Base-by-base conservation (phyloP, 2,113 vertebrate genomes). In the Atherinomorus stipes region DNA sequence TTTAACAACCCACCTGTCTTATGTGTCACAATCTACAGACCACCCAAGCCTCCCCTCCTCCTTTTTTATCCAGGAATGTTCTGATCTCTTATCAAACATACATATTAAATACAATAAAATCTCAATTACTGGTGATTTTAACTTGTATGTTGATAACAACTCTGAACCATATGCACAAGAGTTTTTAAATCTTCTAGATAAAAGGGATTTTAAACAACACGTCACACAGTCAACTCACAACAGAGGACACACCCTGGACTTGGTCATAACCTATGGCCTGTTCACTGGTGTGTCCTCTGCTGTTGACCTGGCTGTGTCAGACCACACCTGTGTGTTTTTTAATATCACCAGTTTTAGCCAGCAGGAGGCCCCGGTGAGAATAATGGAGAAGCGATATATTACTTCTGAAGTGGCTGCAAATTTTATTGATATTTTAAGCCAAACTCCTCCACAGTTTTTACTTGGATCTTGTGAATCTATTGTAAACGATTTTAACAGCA, bases 291-390 rank as follows among this genome's bases (percentile, higher is more conserved):
- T 21, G 54, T 57, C 53, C 28, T 57, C 53, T 34, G 28, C 18
- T 34, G 53, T 57, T 31, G 53, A 57, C 26, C 18, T 58, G 54
- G 54, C 54, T 58, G 54, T 58, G 31, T 58, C 54, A 19, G 31
- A 38, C 31, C 54, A 58, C 19, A 13, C 21, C 11, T 58, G 28
- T 37, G 28, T 22, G 2, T 26, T 28, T 61, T 72, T 45, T 63
- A 12, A 66, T 61, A 23, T 53, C 7, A 38, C 13, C 13, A 10
- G 12, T 56, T 34, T 56, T 25, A 57, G 31, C 15, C 31, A 58
- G 11, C 19, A 8, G 10, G 31, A 58, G 37, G 10, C 52, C 13
- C 7, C 16, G 12, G 51, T 22, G 8, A 11, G 51, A 26, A 53
- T 22, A 25, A 22, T 53, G 7, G 23, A 23, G 26, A 51, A 70